Base-by-base conservation (phyloP, 2,888 invertebrate species). In the Mythimna impura region DNA sequence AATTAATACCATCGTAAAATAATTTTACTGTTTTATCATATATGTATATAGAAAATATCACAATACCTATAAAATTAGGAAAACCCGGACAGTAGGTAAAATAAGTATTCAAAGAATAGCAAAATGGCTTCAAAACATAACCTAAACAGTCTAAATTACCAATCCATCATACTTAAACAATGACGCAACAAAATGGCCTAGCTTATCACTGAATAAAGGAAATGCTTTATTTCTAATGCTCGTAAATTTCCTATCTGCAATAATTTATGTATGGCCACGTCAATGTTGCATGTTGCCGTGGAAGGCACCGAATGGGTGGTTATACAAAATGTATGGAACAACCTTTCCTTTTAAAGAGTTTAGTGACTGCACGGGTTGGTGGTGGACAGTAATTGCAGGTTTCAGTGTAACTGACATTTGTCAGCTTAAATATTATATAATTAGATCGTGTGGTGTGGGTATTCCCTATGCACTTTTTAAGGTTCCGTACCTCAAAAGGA, bases 341-440 rank as follows among this genome's bases (percentile, higher is more conserved):
- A 79, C 83, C 83, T 82, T 82, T 78, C 79, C 83, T 82, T 82
- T 78, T 47, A 34, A 65, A n/a, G 50, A 77, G 63, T 70, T 14
- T 64, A 64, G 55, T 7, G 25, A 61, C 70, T 68, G 57, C 68
- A 57, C 20, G 25, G 25, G 30, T 17, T 43, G 17, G n/a, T 22
- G 40, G 57, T 66, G n/a, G 22, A 36, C 55, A n/a, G 55, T 60
- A 17, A 80, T 55, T 77, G 66, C 22, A 55, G 62, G 34, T 43
- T 43, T 60, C 62, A 36, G 36, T 55, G 14, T 57, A 17, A 61
- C 81, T 78, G 61, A 65, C 68, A 78, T 76, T 76, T 81, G 77
- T 50, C 12, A 36, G 57, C n/a, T 61, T 67, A 55, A 68, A 62
- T 76, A 36, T 9, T 36, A 47, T 4, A 6, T 71, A n/a, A 65